Conservation (phyloP, 2,888 invertebrate species). For the Eupsilia transversa region DNA sequence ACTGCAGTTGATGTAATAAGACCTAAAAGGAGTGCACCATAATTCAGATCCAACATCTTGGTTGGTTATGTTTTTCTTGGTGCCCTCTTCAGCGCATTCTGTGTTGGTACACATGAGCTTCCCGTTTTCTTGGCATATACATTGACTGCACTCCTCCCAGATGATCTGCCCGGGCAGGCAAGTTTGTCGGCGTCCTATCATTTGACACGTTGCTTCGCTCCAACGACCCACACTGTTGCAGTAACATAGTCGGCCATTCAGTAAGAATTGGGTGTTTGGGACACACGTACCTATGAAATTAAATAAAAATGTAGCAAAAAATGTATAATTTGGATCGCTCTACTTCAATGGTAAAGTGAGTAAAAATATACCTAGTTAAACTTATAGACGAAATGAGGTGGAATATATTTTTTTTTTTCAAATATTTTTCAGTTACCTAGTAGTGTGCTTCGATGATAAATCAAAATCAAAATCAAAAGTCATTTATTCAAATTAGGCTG, state of each 20-base stretch:
- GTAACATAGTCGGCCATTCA: conserved; percentile 79
- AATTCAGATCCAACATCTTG: conserved; percentile 33
- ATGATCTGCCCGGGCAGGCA: conserved; percentile 81
- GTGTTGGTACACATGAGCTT: conserved; percentile 77
- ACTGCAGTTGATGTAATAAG: conserved; percentile 84
- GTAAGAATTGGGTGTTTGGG: conserved; percentile 80
- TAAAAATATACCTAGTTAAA: neutral
- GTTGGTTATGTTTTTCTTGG: conserved; percentile 42
- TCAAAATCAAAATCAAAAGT: too few species aligned
- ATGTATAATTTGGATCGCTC: neutral
- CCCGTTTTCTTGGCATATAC: conserved; percentile 81
- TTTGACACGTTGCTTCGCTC: conserved; percentile 77
- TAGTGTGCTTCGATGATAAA: too few species aligned
- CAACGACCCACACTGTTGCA: conserved; percentile 80
- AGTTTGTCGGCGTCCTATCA: conserved; percentile 69
- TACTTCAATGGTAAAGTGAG: conserved; percentile 19
- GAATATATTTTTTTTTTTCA: too few species aligned
- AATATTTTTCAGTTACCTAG: conserved; percentile 19
- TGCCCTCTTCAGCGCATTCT: conserved; percentile 70
- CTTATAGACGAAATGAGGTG: neutral
- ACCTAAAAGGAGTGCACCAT: conserved; percentile 81
- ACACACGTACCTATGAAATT: conserved; percentile 77
- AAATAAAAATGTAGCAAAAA: conserved; percentile 26
- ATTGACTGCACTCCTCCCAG: conserved; percentile 83
- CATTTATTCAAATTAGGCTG: too few species aligned